Conservation (phyloP, 2,888 invertebrate species). For the Eristalis pertinax region DNA sequence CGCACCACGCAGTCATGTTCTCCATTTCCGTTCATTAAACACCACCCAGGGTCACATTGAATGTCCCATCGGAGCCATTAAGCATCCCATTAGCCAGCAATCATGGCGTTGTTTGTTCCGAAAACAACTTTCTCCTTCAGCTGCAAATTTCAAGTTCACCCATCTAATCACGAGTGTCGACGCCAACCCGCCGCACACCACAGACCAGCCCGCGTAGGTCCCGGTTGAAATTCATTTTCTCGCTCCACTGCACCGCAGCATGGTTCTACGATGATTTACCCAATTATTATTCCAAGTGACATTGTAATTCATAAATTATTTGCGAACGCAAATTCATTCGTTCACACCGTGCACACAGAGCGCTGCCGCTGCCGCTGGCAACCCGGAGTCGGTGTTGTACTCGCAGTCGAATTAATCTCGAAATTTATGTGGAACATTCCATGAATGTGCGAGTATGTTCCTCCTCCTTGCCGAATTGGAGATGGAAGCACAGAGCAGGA, state of each 20-base stretch:
- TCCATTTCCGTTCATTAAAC: too few species aligned
- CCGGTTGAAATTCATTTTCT: background rate
- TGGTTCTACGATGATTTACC: slow-evolving; percentile 1
- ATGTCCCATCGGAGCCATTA: too few species aligned
- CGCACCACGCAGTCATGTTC: too few species aligned
- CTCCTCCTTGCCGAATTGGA: background rate
- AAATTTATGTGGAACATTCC: slow-evolving; percentile 2
- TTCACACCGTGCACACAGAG: background rate
- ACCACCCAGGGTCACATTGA: too few species aligned
- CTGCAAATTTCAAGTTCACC: background rate
- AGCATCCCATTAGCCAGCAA: too few species aligned
- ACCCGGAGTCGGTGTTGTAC: background rate
- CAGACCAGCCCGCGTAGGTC: background rate
- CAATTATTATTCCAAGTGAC: slow-evolving; percentile 15
- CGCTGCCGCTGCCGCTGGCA: too few species aligned
- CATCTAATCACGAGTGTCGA: background rate
- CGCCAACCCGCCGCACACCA: background rate
- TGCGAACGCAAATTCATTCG: slow-evolving; percentile 9
- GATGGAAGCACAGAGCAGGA: background rate
- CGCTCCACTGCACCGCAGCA: background rate
- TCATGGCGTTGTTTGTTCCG: too few species aligned
- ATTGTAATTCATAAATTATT: slow-evolving; percentile 20
- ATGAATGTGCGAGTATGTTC: background rate
- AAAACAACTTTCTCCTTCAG: background rate
- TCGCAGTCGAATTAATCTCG: slow-evolving; percentile 17